Base-by-base conservation (phyloP, 30 jellyfish, hydroid and myxozoan species). In the Aurelia sp. region DNA sequence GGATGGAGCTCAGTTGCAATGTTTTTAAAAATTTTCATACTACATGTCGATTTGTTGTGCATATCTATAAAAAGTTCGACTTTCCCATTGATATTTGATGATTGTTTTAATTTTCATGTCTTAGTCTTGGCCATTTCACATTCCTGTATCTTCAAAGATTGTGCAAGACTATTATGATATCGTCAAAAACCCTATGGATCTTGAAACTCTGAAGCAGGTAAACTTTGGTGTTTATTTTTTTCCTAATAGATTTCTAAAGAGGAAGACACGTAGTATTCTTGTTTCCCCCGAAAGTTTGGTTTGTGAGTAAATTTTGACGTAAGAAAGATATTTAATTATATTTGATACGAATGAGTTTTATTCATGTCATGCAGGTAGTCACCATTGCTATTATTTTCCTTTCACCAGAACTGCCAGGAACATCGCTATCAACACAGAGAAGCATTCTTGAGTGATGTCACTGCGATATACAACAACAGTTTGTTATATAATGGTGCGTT, bases 51-150 rank as follows among this genome's bases (percentile, higher is more conserved):
- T 27, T 27, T 27, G n/a, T 27, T 27, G 33, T 44, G 55, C 16
- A 12, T 44, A 5, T 16, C 16, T 44, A 5, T 44, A 44, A 44
- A 44, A 16, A 44, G 15, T 44, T 7, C 6, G 55, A 44, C 9
- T 3, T 44, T 44, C 55, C 15, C 15, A 13, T 44, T 72, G 41
- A 20, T 19, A 18, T 30, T 1, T 72, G 15, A 72, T 47, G 70
- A 20, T 27, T 19, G 47, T 18, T 38, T 33, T 72, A 9, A 18
- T 19, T 57, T 33, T 69, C 19, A 8, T 33, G 0, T 33, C 17
- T 52, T 63, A 94, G 99, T 84, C 97, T 4, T 96, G 99, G 99
- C 98, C 99, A 30, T 96, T 96, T 67, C 98, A 91, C 72, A 98
- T 88, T 57, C 97, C 99, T 8, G 99, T 96, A 9, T 82, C 97